phyloP scores from a whole-genome alignment of 1,140 invertebrate genomes.

The Rhopalosiphum maidis region DNA sequence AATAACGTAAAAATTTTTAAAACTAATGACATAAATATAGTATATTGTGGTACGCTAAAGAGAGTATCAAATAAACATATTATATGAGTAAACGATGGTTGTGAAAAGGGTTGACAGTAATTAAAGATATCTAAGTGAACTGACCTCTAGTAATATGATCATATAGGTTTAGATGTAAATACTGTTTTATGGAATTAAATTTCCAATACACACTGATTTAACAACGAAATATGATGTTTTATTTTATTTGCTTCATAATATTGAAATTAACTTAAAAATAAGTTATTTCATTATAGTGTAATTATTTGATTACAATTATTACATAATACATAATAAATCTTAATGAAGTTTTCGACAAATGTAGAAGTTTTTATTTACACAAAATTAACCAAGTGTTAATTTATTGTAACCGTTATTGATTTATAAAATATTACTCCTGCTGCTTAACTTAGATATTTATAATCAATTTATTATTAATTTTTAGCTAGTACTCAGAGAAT shows the following conservation, averaged over 20 bases:
- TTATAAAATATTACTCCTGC: too few species aligned
- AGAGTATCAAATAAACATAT: background rate
- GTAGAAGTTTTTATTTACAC: too few species aligned
- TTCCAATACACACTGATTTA: background rate
- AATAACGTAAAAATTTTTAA: background rate
- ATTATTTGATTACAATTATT: background rate
- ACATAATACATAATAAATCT: background rate
- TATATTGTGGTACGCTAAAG: background rate
- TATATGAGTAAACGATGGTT: background rate
- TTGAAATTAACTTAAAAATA: background rate
- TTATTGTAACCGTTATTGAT: too few species aligned
- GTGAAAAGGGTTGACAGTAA: constrained; percentile 31
- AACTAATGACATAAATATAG: background rate
- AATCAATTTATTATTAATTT: background rate
- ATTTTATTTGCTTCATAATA: background rate
- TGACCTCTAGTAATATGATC: background rate
- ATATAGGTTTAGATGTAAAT: background rate
- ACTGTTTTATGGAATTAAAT: background rate
- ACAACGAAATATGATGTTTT: background rate
- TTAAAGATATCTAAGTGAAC: background rate
- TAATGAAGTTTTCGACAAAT: background rate
- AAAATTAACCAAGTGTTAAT: too few species aligned
- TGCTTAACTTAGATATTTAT: too few species aligned
- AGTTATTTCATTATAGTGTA: background rate
- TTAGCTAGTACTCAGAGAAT: constrained; percentile 80